These are phyloP conservation scores for Toxotes jaculatrix DNA, from an alignment of 2,113 vertebrate species.

Conservation along the genomic window DNA sequence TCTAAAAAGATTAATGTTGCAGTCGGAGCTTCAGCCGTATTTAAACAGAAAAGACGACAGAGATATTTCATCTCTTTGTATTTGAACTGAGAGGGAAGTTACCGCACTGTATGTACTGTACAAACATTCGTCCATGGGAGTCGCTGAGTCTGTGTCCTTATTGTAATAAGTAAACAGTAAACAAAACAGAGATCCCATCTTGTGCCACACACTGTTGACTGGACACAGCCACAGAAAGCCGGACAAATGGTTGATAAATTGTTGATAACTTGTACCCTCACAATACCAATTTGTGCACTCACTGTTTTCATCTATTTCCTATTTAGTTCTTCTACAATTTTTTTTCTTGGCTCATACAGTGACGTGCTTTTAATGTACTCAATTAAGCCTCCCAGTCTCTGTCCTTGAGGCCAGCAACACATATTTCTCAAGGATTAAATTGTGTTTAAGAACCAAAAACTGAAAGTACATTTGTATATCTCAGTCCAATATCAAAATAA, in stretches of 20 bases:
- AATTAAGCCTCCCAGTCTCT: background rate
- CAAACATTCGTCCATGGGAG: background rate
- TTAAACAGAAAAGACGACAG: background rate
- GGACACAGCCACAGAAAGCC: background rate
- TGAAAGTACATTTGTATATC: background rate
- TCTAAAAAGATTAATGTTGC: background rate
- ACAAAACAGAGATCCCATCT: conserved; percentile 7
- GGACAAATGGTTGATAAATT: background rate
- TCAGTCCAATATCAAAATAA: background rate
- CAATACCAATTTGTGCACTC: background rate
- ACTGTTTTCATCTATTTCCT: background rate
- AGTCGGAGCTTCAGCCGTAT: background rate
- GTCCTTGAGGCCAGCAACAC: background rate
- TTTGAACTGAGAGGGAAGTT: background rate
- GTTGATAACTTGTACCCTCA: background rate
- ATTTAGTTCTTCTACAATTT: background rate
- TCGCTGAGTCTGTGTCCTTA: background rate
- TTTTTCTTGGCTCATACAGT: background rate
- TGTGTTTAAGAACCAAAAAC: background rate
- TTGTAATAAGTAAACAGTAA: background rate
- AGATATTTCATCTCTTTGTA: background rate
- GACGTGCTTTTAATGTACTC: background rate
- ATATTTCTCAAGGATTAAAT: background rate
- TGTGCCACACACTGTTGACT: background rate
- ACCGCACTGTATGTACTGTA: background rate